Base-by-base conservation (phyloP, 2,888 invertebrate genomes). In the Toxonevra muliebris region DNA sequence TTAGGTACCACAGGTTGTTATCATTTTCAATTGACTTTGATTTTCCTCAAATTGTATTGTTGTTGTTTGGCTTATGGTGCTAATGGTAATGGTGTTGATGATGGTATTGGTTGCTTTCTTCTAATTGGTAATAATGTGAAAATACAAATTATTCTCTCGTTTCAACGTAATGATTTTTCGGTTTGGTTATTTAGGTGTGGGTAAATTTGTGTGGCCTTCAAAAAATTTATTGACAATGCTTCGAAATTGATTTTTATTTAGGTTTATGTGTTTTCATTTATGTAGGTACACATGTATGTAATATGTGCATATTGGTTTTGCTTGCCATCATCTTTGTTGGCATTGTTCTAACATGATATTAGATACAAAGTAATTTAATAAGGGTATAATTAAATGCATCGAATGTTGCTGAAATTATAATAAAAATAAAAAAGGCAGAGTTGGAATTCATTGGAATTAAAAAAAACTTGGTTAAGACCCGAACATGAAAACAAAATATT, bases 11-110 rank as follows among this genome's bases (percentile, higher is more conserved):
- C 30, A 30, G 30, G 30, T 30, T 30, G 30, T 30, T 30, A 30
- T 4, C 30, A 7, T 40, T 59, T 40, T 69, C 72, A 79, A 80
- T 79, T 79, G 80, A 79, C 74, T 80, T 79, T 77, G 80, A 80
- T 80, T 80, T 79, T 76, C 43, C 30, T 30, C 30, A 30, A 68
- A 50, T 62, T 45, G 52, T 41, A 66, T 48, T 68, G 4, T 63
- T 10, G 53, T 15, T 67, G 30, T 30, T 30, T 30, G 30, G 7
- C 3, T 7, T 4, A 7, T 7, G 30, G 30, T 30, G 30, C 30
- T 30, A 30, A 30, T 30, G 7, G 30, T 30, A 7, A 30, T 30
- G 2, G 30, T 30, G 7, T 2, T 30, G 30, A 30, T 30, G 2
- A 7, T 30, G 30, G 30, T 30, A 30, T 30, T 30, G 30, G 30